A percentile compares a stretch with the other conserved stretches of the same genome.
Evolutionary conservation across 2,888 invertebrate genomes (phyloP).

Genomic region (Caradrina clavipalpis): DNA sequence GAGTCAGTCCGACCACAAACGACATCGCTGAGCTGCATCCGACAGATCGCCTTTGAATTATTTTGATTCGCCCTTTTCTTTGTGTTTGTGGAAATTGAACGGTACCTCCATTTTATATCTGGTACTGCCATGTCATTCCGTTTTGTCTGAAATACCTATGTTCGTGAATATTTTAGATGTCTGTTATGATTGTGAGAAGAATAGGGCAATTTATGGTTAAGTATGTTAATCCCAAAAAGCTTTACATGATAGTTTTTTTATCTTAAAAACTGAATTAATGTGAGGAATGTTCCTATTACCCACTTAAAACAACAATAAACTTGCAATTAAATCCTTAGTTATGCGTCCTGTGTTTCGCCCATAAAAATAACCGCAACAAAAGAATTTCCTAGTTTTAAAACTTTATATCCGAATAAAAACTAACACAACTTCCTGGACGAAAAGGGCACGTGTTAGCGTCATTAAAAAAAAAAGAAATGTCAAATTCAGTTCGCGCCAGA

Average conservation of each 20-base stretch:
- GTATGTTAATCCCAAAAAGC: not conserved
- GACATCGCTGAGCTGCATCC: slow-evolving; percentile 63
- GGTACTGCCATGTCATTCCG: slow-evolving; percentile 62
- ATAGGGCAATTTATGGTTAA: too few relatives aligned
- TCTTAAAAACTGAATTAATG: slow-evolving; percentile 5
- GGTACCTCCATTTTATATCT: slow-evolving; percentile 61
- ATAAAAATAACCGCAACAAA: slow-evolving; percentile 66
- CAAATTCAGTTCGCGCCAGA: slow-evolving; percentile 66
- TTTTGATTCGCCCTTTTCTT: slow-evolving; percentile 65
- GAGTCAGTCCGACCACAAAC: slow-evolving; percentile 56
- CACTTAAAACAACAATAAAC: slow-evolving; percentile 49
- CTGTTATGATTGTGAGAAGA: not conserved
- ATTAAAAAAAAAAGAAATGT: slow-evolving; percentile 65
- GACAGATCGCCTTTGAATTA: slow-evolving; percentile 68
- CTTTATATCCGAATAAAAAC: slow-evolving; percentile 69
- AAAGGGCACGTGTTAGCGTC: slow-evolving; percentile 60
- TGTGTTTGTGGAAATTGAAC: slow-evolving; percentile 66
- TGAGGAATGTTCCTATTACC: slow-evolving; percentile 30
- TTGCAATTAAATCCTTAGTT: slow-evolving; percentile 46
- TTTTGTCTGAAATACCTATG: slow-evolving; percentile 49
- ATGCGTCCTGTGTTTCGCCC: slow-evolving; percentile 60
- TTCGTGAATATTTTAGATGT: slow-evolving; percentile 40
- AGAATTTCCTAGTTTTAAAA: slow-evolving; percentile 54
- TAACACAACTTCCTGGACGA: slow-evolving; percentile 63
- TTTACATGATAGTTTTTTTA: slow-evolving; percentile 7